Percentiles rank a stretch among this genome's conserved stretches.
These are phyloP conservation scores for Pinctada fucata DNA, from an alignment of 2,888 invertebrate genomes.

Conservation along the genomic window DNA sequence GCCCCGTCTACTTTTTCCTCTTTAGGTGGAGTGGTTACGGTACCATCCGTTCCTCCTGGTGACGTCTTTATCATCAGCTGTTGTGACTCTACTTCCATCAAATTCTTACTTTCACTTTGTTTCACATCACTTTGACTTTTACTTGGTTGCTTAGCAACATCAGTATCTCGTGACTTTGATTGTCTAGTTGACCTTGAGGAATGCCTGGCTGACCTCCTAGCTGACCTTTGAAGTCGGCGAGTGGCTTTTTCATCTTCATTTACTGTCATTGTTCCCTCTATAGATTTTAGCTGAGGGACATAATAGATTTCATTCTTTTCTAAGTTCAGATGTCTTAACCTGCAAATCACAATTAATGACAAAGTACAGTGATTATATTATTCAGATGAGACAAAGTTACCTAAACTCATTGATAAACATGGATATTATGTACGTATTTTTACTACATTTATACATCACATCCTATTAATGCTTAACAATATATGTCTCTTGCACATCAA, in stretches of 20 bases:
- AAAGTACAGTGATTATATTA: too few species aligned
- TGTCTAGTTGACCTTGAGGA: slow-evolving; percentile 36
- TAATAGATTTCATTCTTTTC: slow-evolving; percentile 72
- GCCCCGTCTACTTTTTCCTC: background rate
- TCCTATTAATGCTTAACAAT: too few species aligned
- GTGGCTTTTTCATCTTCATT: slow-evolving; percentile 55
- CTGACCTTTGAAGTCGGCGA: slow-evolving; percentile 42
- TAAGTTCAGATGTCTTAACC: slow-evolving; percentile 72
- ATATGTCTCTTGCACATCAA: too few species aligned
- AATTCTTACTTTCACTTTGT: background rate
- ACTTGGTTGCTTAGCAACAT: background rate
- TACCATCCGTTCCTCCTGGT: background rate
- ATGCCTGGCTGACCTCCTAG: slow-evolving; percentile 48
- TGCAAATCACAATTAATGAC: slow-evolving; percentile 46
- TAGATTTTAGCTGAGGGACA: slow-evolving; percentile 73
- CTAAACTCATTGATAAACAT: too few species aligned
- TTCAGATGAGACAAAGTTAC: too few species aligned
- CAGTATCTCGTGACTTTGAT: background rate
- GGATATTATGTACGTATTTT: too few species aligned
- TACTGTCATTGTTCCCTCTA: slow-evolving; percentile 68
- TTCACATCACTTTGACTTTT: background rate
- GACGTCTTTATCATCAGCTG: too few species aligned
- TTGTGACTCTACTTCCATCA: too few species aligned
- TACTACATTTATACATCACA: too few species aligned
- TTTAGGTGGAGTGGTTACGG: background rate